Evolutionary conservation across 2,113 vertebrate species (phyloP), one percentile per base, ranked within the genome.

Genomic region (Athene noctua): DNA sequence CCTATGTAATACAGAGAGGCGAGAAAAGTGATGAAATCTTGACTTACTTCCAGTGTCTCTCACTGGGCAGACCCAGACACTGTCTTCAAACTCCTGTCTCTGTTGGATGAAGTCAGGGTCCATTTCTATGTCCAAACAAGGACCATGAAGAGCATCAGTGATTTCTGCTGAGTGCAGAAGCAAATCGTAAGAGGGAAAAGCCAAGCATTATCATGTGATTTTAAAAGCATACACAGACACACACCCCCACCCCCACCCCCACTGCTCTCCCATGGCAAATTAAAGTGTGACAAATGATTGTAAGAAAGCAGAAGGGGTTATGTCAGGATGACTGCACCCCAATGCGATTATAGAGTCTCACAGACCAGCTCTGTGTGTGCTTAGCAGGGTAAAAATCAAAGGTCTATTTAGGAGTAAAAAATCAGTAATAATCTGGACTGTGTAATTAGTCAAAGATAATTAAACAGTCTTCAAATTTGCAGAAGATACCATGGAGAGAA

Each of bases 1-100:
- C 1, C 10, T 29, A 0, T 46, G 36, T 32, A 34, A 49, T 32
- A 30, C 3, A 38, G 1, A 7, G 70, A 23, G 15, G 7, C 15
- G 11, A n/a, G 58, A 89, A 89, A 67, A 18, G 6, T 51, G 9
- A n/a, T n/a, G 11, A 71, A 44, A 71, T 44, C 42, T 74, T 75
- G 3, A 80, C 3, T 79, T 42, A 13, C 23, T 66, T 87, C 19
- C 12, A 10, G 0, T 42, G 54, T 68, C 14, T 57, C 20, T 57
- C 47, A 27, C 13, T 8, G 7, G 21, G 7, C 23, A 80, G 51
- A 30, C 11, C 19, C 54, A 92, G 36, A 30, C 11, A 13, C 27
- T 47, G 5, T 29, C 30, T 65, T 71, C 15, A 66, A 75, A 8
- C 3, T 87, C 19, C 27, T n/a, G 7, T 42, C 32, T 80, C n/a